phyloP scores from a whole-genome alignment of 2,113 vertebrate genomes.

The Dermatemys mawii region DNA sequence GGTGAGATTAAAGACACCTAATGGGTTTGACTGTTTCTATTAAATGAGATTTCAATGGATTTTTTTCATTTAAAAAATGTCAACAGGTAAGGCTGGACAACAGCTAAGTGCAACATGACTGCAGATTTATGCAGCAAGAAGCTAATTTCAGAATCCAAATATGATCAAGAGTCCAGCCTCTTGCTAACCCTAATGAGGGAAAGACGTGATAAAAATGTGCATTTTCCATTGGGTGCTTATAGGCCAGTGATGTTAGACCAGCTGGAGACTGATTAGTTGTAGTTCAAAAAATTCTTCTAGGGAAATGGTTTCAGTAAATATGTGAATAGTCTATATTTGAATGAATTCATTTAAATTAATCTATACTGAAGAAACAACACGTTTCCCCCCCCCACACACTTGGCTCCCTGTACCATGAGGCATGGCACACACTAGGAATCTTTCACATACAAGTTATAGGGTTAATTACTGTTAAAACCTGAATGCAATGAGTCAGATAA shows the following conservation, averaged over 20 bases:
- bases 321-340: not conserved
- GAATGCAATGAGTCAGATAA: not conserved
- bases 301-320: not conserved
- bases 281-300: not conserved
- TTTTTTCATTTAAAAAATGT: not conserved
- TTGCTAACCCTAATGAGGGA: not conserved
- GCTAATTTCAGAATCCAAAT: not conserved
- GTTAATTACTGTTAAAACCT: not conserved
- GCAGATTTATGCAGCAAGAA: not conserved
- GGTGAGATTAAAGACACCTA: not conserved
- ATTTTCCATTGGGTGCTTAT: not conserved
- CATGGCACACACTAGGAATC: not conserved
- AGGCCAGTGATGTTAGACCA: not conserved
- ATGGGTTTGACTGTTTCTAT: not conserved
- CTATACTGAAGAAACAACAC: not conserved
- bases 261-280: not conserved
- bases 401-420: not conserved
- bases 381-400: too few relatives aligned
- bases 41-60: not conserved
- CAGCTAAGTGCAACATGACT: not conserved
- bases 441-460: not conserved
- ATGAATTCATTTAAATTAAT: not conserved
- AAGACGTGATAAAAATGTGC: not conserved
- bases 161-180: not conserved
- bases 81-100: rapidly evolving